Percentiles rank a stretch among this genome's conserved stretches.
phyloP scores from a whole-genome alignment of 2,113 vertebrate genomes.

The Struthio camelus region DNA sequence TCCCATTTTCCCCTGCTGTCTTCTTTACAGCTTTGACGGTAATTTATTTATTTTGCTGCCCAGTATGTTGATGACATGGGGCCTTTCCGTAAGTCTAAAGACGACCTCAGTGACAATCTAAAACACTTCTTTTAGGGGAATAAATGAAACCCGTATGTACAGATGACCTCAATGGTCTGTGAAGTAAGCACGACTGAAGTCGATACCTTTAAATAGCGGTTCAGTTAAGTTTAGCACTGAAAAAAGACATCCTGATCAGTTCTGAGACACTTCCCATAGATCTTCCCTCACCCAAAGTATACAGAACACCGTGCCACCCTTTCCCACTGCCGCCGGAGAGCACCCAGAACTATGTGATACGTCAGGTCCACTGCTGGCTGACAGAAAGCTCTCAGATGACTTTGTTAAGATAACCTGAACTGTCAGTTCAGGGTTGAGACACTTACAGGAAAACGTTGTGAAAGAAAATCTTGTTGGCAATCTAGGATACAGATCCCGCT shows the following conservation, averaged over 20 bases:
- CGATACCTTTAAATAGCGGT: not conserved
- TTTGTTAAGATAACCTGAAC: not conserved
- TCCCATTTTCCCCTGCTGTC: too few species aligned
- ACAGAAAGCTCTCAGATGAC: not conserved
- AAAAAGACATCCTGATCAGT: not conserved
- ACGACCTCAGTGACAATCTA: accelerated
- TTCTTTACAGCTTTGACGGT: not conserved
- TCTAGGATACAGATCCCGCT: not conserved
- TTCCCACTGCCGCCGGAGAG: not conserved
- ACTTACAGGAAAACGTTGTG: not conserved
- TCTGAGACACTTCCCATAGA: not conserved
- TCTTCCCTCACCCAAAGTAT: not conserved
- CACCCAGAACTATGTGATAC: not conserved
- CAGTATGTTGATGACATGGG: not conserved
- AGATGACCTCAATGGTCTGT: not conserved
- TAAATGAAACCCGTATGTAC: not conserved
- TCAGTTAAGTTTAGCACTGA: not conserved
- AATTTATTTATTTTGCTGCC: not conserved
- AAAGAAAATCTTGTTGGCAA: not conserved
- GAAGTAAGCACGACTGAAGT: not conserved
- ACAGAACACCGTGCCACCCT: not conserved
- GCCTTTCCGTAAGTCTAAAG: not conserved
- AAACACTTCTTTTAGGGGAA: not conserved
- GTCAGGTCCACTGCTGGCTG: not conserved
- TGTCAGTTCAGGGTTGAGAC: not conserved